Conservation (phyloP, 2,797 vertebrate species). For the Zalophus californianus region DNA sequence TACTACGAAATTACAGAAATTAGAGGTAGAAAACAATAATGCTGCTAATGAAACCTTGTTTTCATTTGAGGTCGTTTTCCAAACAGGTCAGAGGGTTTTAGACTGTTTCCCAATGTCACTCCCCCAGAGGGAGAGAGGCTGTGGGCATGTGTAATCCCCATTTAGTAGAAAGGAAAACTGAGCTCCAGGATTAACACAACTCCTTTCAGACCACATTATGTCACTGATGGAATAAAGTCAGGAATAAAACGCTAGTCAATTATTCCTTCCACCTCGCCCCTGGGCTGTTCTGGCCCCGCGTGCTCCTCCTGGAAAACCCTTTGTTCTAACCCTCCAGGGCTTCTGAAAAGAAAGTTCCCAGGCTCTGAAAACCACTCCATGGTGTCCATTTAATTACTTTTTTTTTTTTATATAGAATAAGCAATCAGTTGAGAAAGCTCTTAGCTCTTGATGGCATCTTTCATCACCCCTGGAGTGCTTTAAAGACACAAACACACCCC, state of each 20-base stretch:
- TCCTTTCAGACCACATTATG: neutral
- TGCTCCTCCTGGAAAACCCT: neutral
- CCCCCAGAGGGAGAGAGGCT: neutral
- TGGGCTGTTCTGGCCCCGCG: neutral
- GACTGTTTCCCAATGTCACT: neutral
- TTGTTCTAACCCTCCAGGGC: constrained; percentile 18
- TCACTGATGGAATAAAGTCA: neutral
- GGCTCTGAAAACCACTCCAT: constrained; percentile 75
- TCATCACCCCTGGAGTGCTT: constrained; percentile 76
- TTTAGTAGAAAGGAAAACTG: neutral
- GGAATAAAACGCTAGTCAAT: neutral
- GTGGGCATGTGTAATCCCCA: neutral
- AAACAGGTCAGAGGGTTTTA: neutral
- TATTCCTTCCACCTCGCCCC: neutral
- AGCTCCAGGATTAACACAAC: neutral
- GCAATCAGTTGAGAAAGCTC: constrained; percentile 77
- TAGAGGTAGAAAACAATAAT: constrained; percentile 60
- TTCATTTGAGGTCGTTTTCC: constrained; percentile 46
- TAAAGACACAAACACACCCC: constrained; percentile 72
- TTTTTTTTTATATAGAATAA: constrained; percentile 72
- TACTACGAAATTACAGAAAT: constrained; percentile 74
- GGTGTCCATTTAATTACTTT: constrained; percentile 81
- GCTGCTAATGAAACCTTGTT: constrained; percentile 65
- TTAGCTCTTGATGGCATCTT: constrained; percentile 68
- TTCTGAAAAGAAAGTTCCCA: constrained; percentile 64